Evolutionary conservation across 2,113 vertebrate species (phyloP), one percentile per base, ranked within the genome.

Genomic region (Alethe castanea): DNA sequence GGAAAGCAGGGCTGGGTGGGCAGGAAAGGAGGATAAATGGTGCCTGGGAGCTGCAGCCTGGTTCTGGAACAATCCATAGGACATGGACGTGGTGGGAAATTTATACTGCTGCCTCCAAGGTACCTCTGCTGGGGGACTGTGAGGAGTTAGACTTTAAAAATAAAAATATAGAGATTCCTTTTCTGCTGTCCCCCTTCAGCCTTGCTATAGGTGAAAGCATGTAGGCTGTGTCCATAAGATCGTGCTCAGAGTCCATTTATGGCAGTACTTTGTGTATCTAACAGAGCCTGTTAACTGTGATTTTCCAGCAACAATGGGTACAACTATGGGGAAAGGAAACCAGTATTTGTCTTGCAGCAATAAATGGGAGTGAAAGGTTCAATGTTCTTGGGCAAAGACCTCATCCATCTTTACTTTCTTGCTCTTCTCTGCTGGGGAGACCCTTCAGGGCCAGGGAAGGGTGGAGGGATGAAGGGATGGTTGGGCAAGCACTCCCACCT

Each of bases 291-390:
- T 45, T 20, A 45, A 33, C 53, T 29, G 53, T 54, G 71, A 86
- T 86, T 81, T 90, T 48, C 50, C 53, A 48, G 36, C 22, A 65
- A 31, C 0, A 5, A 5, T 48, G 35, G 11, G 9, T 76, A 35
- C 18, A 29, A 8, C 20, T 77, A 8, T 29, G 24, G 74, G 64
- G 66, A 57, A 83, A 73, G 5, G 12, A 93, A 95, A 66, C 8
- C 36, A 31, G 19, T 60, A 42, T 31, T 80, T 85, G 20, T 36
- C 11, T 52, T 91, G 56, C 31, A 84, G 61, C 33, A 61, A 57
- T 76, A 89, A 95, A 94, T 18, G 45, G 36, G 67, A 94, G 59
- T 31, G 50, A 89, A 90, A 87, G 14, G 65, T 89, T 87, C 84
- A 76, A 19, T 24, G 65, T 79, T 76, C 61, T 20, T 3, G 4